Evolutionary conservation across 2,797 vertebrate genomes (phyloP).

Genomic region (Sebastes cheni): DNA sequence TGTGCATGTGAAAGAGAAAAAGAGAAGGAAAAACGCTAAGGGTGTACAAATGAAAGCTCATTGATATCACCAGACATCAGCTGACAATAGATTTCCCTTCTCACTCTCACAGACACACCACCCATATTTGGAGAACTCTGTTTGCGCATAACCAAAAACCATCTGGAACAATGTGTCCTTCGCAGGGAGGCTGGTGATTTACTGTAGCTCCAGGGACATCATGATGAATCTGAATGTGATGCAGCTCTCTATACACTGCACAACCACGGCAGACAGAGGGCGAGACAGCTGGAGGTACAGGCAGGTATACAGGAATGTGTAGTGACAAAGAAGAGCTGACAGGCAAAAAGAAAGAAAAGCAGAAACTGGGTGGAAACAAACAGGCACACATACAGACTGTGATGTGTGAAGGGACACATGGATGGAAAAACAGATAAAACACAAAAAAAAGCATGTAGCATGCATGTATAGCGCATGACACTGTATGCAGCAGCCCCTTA

Average conservation of each 20-base stretch:
- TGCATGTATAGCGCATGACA: not conserved
- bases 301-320: not conserved
- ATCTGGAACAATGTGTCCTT: slow-evolving; percentile 46
- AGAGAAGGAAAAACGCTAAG: not conserved
- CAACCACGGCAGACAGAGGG: not conserved
- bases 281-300: not conserved
- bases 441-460: not conserved
- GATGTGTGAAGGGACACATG: not conserved
- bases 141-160: not conserved
- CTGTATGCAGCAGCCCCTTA: not conserved
- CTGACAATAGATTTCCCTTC: slow-evolving; percentile 15
- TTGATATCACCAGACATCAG: slow-evolving; percentile 36
- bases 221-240: slow-evolving; percentile 34
- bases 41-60: slow-evolving; percentile 29
- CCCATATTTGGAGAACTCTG: slow-evolving; percentile 1
- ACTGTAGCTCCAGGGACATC: slow-evolving; percentile 14
- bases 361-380: not conserved
- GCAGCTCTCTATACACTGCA: slow-evolving; percentile 24
- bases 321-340: not conserved
- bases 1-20: slow-evolving; percentile 5
- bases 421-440: not conserved
- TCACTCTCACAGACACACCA: not conserved
- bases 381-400: not conserved
- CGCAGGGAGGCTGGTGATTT: slow-evolving; percentile 28
- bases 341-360: not conserved